phyloP scores from a whole-genome alignment of 2,888 invertebrate genomes.

The Himalopsyche anomala region DNA sequence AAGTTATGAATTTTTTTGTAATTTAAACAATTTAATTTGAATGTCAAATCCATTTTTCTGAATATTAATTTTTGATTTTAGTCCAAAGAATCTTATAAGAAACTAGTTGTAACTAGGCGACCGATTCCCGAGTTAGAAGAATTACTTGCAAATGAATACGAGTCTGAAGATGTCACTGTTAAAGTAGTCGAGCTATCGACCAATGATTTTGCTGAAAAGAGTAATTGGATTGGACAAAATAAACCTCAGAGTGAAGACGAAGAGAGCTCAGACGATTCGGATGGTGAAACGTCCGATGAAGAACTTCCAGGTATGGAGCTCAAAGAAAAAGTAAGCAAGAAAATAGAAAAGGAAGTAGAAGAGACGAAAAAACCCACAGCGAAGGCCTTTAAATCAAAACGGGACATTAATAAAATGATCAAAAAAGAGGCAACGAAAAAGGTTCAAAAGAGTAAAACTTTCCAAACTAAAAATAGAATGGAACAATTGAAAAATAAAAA shows the following conservation, averaged over 20 bases:
- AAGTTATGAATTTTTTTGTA: not conserved
- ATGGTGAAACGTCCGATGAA: constrained; percentile 68
- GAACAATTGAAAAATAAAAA: constrained; percentile 84
- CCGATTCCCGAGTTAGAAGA: constrained; percentile 84
- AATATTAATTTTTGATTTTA: constrained; percentile 67
- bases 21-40: not conserved
- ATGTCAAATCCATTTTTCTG: constrained; percentile 12
- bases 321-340: constrained; percentile 68
- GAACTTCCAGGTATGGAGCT: constrained; percentile 75
- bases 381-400: constrained; percentile 74
- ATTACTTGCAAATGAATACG: constrained; percentile 83
- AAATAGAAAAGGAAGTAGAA: constrained; percentile 69
- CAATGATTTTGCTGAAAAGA: constrained; percentile 82
- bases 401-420: constrained; percentile 82
- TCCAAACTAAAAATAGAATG: constrained; percentile 84
- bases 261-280: constrained; percentile 68
- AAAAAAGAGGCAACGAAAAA: constrained; percentile 85
- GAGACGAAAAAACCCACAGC: constrained; percentile 67
- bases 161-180: constrained; percentile 86
- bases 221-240: constrained; percentile 85
- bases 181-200: constrained; percentile 86
- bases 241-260: constrained; percentile 73
- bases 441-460: constrained; percentile 86
- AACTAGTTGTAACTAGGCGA: constrained; percentile 83
- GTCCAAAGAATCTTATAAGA: constrained; percentile 84